These are phyloP conservation scores for Mormoops blainvillei DNA, from an alignment of 2,113 vertebrate species.

Conservation along the genomic window DNA sequence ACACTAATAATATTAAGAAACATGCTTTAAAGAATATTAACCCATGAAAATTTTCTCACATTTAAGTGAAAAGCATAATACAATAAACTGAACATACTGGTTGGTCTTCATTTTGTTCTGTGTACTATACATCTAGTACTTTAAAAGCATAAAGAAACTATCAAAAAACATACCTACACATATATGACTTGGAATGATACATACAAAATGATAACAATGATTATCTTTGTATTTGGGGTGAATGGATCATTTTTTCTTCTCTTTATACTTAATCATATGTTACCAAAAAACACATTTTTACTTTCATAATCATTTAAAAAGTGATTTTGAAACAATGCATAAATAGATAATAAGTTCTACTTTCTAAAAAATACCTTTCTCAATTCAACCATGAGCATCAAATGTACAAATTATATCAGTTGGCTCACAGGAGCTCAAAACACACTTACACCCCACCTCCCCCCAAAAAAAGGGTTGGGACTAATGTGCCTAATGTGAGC, in stretches of 20 bases:
- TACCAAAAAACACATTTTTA: conserved; percentile 7
- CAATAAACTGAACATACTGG: neutral
- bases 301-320: neutral
- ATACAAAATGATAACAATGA: neutral
- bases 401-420: neutral
- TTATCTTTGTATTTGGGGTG: neutral
- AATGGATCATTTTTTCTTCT: neutral
- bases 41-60: neutral
- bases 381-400: neutral
- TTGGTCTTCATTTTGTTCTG: neutral
- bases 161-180: neutral
- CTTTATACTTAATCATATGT: neutral
- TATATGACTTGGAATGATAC: neutral
- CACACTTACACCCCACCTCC: neutral
- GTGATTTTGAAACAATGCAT: neutral
- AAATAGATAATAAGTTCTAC: neutral
- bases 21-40: neutral
- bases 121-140: neutral
- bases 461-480: neutral
- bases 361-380: neutral
- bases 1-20: neutral
- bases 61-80: neutral
- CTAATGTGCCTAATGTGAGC: neutral
- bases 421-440: neutral
- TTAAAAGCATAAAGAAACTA: neutral